Conservation (phyloP, 2,797 vertebrate species). For the Chelidonichthys spinosus region DNA sequence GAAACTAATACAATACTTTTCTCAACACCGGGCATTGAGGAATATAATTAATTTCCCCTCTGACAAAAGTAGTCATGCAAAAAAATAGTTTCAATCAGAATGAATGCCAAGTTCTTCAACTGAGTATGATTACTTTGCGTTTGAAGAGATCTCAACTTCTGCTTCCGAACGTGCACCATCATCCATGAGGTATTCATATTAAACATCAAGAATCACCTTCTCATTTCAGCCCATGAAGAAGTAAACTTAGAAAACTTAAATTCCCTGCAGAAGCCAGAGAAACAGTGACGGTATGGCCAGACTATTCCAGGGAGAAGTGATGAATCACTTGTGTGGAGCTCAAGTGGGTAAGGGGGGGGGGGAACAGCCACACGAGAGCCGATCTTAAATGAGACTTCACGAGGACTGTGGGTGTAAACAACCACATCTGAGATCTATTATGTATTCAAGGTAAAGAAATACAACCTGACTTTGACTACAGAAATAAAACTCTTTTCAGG, state of each 20-base stretch:
- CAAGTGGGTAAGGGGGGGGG: slow-evolving; percentile 4
- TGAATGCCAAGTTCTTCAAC: too few relatives aligned
- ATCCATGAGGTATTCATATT: neutral
- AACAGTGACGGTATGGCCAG: neutral
- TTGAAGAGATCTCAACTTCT: neutral
- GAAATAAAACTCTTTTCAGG: too few relatives aligned
- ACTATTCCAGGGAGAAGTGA: neutral
- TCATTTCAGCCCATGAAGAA: neutral
- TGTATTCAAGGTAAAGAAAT: neutral
- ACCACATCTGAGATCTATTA: neutral
- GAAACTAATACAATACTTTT: neutral
- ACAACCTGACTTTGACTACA: neutral
- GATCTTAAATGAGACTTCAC: slow-evolving; percentile 21
- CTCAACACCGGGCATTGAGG: too few relatives aligned
- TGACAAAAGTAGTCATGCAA: neutral
- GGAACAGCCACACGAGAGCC: neutral
- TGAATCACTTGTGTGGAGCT: slow-evolving; percentile 2
- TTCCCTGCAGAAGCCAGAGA: neutral
- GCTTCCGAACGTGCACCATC: neutral
- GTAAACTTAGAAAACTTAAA: neutral
- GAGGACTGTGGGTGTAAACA: slow-evolving; percentile 2
- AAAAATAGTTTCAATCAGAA: too few relatives aligned
- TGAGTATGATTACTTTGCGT: too few relatives aligned
- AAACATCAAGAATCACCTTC: neutral
- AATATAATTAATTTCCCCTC: neutral